A percentile compares a stretch with the other conserved stretches of the same genome.
These are phyloP conservation scores for Ammodytes dubius DNA, from an alignment of 2,113 vertebrate genomes.

Conservation along the genomic window DNA sequence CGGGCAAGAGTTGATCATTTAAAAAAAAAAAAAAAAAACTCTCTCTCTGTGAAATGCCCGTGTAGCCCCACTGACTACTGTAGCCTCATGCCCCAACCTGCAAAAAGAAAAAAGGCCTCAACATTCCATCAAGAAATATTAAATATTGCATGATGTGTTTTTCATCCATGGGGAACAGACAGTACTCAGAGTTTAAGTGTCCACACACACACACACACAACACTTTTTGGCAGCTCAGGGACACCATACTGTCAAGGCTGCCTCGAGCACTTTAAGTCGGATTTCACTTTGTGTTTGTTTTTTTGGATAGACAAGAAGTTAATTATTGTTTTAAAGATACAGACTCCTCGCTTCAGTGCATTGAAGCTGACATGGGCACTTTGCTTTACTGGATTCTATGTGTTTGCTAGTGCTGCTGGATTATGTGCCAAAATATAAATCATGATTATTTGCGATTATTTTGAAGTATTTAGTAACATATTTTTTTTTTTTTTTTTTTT, in stretches of 20 bases:
- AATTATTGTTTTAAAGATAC: not conserved
- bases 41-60: constrained; percentile 17
- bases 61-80: not conserved
- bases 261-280: not conserved
- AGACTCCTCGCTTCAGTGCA: not conserved
- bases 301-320: not conserved
- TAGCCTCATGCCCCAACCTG: constrained; percentile 42
- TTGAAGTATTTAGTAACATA: too few relatives aligned
- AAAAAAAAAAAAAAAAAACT: constrained; percentile 12
- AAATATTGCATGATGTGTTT: constrained; percentile 27
- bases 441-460: too few relatives aligned
- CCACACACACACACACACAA: not conserved
- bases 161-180: not conserved
- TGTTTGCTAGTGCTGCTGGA: too few relatives aligned
- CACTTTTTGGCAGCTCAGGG: too few relatives aligned
- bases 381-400: too few relatives aligned
- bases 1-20: constrained; percentile 12
- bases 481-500: too few relatives aligned
- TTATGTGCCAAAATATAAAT: too few relatives aligned
- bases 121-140: constrained; percentile 41
- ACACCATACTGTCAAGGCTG: not conserved
- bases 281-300: not conserved
- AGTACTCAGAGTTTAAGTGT: not conserved
- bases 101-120: constrained; percentile 40
- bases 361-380: not conserved